phyloP scores from a whole-genome alignment of 2,888 invertebrate genomes.

The Dicranocentrus wangi region DNA sequence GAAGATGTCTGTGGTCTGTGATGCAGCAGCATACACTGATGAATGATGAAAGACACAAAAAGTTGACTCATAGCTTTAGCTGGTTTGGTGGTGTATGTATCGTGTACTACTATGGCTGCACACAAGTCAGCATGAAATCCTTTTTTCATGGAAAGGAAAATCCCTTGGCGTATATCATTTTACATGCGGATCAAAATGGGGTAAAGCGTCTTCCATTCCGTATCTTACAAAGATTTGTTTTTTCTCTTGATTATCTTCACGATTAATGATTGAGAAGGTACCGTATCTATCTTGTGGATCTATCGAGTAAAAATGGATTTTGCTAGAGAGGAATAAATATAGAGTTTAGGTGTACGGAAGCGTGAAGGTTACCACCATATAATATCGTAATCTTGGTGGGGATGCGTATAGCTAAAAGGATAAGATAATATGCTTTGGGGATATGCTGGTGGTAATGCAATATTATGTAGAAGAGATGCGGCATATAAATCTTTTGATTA shows the following conservation, averaged over 20 bases:
- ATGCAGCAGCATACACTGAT: not conserved
- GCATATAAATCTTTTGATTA: not conserved
- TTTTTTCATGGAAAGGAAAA: conserved; percentile 8
- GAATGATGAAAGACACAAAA: conserved; percentile 13
- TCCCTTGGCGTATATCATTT: not conserved
- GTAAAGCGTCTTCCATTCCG: not conserved
- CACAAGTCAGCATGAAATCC: not conserved
- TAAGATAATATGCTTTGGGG: not conserved
- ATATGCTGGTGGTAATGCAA: not conserved
- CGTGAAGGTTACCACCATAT: conserved; percentile 46
- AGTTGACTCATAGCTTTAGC: not conserved
- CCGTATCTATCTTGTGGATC: not conserved
- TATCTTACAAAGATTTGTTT: not conserved
- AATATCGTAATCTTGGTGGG: conserved; percentile 17
- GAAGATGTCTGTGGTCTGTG: too few relatives aligned
- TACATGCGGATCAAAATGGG: not conserved
- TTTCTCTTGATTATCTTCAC: conserved; percentile 37
- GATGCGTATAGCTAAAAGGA: not conserved
- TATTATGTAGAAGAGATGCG: not conserved
- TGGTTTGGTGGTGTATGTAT: too few relatives aligned
- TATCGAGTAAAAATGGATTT: not conserved
- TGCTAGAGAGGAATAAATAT: too few relatives aligned
- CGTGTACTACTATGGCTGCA: too few relatives aligned
- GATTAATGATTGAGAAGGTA: conserved; percentile 44
- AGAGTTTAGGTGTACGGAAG: conserved; percentile 47